phyloP scores from a whole-genome alignment of 2,888 invertebrate genomes.

The Nomada hirtipes region DNA sequence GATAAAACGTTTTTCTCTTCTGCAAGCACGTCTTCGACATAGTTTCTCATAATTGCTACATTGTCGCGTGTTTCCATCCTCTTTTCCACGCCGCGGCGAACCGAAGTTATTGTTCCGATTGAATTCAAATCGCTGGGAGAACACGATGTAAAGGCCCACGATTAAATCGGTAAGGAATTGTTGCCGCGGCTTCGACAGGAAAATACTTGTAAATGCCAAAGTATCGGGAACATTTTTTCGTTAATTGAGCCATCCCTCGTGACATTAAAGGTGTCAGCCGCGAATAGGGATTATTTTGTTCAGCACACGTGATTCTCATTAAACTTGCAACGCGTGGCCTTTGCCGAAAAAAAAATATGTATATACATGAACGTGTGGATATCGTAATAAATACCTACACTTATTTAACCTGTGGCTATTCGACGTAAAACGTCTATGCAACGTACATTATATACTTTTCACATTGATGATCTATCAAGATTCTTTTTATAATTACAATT shows the following conservation, averaged over 20 bases:
- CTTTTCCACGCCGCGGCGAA: background rate
- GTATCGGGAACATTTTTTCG: background rate
- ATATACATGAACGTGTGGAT: background rate
- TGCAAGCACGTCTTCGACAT: background rate
- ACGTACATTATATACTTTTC: too few relatives aligned
- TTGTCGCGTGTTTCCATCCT: background rate
- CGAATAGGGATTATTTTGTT: background rate
- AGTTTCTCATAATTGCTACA: background rate
- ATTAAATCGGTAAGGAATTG: conserved; percentile 2
- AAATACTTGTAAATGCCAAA: conserved; percentile 10
- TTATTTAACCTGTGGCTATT: background rate
- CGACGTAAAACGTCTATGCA: background rate
- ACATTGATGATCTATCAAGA: too few relatives aligned
- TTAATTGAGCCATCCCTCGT: background rate
- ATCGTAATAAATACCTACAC: background rate
- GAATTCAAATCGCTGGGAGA: conserved; percentile 23
- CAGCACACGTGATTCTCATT: accelerated
- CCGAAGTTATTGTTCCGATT: conserved; percentile 3
- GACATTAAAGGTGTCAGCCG: background rate
- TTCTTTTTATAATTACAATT: too few relatives aligned
- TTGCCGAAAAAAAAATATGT: background rate
- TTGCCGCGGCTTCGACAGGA: background rate
- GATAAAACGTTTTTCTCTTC: too few relatives aligned
- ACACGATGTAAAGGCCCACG: background rate
- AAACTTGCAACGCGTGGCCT: background rate